Percentiles rank a stretch among this genome's conserved stretches.
These are phyloP conservation scores for Archegozetes longisetosus DNA, from an alignment of 1,140 invertebrate species.

Conservation along the genomic window DNA sequence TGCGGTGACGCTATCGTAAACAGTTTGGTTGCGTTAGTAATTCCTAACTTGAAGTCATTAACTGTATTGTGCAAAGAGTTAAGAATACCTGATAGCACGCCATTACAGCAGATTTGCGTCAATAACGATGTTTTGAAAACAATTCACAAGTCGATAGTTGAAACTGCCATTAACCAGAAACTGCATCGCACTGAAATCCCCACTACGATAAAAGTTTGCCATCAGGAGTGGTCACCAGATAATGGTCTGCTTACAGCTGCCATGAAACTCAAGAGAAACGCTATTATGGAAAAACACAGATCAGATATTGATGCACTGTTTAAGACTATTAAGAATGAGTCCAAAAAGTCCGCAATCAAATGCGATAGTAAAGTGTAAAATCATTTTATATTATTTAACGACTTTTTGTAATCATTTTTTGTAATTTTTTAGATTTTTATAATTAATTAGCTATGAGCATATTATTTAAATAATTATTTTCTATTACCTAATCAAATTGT, in stretches of 20 bases:
- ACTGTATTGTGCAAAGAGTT: conserved; percentile 43
- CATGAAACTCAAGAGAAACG: conserved; percentile 28
- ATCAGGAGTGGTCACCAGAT: conserved; percentile 35
- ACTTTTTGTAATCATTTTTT: too few relatives aligned
- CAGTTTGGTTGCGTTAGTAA: conserved; percentile 74
- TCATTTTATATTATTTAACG: too few relatives aligned
- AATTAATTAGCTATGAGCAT: too few relatives aligned
- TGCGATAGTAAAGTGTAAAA: too few relatives aligned
- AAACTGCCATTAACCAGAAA: background rate
- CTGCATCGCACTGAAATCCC: conserved; percentile 31
- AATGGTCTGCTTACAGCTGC: conserved; percentile 37
- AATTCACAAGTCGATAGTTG: background rate
- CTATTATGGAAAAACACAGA: conserved; percentile 4
- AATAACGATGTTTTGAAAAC: conserved; percentile 40
- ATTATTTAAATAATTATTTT: too few relatives aligned
- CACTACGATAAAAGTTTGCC: conserved; percentile 28
- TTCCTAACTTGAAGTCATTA: conserved; percentile 53
- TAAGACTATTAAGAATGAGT: background rate
- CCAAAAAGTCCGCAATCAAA: background rate
- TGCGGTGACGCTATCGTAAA: conserved; percentile 70
- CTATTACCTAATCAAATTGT: too few relatives aligned
- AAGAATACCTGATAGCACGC: conserved; percentile 29
- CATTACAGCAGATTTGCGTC: background rate
- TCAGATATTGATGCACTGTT: conserved; percentile 1
- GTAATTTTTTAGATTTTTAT: too few relatives aligned